Conservation (phyloP, 2,113 vertebrate genomes). For the Channa argus region DNA sequence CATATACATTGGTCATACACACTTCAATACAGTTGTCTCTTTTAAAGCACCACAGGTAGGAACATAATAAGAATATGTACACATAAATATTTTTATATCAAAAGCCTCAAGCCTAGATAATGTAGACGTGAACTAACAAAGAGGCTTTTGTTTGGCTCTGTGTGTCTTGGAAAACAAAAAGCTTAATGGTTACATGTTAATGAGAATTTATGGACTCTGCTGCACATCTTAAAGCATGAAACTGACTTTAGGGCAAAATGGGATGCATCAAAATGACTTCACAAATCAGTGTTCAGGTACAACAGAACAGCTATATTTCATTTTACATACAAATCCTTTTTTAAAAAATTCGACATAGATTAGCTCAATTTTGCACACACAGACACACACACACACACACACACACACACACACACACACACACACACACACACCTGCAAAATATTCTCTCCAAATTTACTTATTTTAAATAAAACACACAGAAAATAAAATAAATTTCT, state of each 20-base stretch:
- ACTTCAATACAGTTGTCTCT: slow-evolving; percentile 68
- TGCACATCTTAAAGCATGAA: slow-evolving; percentile 47
- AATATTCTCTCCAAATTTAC: slow-evolving; percentile 11
- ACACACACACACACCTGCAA: slow-evolving; percentile 33
- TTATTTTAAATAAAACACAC: slow-evolving; percentile 69
- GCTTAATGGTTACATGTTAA: slow-evolving; percentile 61
- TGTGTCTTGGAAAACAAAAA: slow-evolving; percentile 48
- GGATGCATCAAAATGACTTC: slow-evolving; percentile 34
- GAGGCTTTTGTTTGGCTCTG: slow-evolving; percentile 23
- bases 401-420: too few species aligned
- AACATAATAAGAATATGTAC: slow-evolving; percentile 60
- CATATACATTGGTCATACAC: slow-evolving; percentile 68
- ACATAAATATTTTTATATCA: slow-evolving; percentile 59
- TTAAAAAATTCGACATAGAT: slow-evolving; percentile 41
- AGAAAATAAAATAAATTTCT: slow-evolving; percentile 49
- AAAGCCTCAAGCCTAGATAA: slow-evolving; percentile 37
- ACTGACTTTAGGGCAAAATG: slow-evolving; percentile 30
- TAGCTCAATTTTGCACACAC: slow-evolving; percentile 42
- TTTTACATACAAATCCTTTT: slow-evolving; percentile 76
- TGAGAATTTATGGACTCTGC: slow-evolving; percentile 43
- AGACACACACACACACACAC: slow-evolving; percentile 13
- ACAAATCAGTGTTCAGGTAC: slow-evolving; percentile 52
- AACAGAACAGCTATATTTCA: slow-evolving; percentile 64
- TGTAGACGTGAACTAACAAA: slow-evolving; percentile 38
- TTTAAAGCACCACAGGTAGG: slow-evolving; percentile 77